A percentile compares a stretch with the other conserved stretches of the same genome.
Conservation (phyloP, 2,113 vertebrate genomes). For the Serinus canaria region DNA sequence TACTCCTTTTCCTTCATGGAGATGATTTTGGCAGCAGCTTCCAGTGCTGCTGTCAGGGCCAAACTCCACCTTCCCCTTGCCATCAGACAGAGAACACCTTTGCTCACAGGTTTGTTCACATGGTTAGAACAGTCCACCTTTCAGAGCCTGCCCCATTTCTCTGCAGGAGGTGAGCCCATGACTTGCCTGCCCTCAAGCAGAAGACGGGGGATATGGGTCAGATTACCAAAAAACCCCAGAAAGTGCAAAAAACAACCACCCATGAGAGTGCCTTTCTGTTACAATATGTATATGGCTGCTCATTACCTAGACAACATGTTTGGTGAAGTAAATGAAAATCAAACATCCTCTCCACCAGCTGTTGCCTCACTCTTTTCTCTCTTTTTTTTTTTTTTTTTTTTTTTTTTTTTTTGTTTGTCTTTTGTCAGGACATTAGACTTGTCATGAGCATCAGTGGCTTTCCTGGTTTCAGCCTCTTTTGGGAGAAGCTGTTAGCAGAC, state of each 20-base stretch:
- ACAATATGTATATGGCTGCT: background rate
- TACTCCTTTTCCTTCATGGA: background rate
- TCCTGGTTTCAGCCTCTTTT: background rate
- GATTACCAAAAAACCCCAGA: background rate
- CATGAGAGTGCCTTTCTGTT: background rate
- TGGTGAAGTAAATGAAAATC: background rate
- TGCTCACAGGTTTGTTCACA: background rate
- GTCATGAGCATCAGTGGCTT: background rate
- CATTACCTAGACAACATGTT: background rate
- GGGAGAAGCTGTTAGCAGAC: background rate
- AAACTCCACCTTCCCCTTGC: background rate
- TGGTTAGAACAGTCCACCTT: background rate
- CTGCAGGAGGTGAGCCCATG: background rate
- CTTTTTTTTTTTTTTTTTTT: background rate
- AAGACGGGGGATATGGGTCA: background rate
- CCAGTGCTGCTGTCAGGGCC: background rate
- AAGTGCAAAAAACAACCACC: background rate
- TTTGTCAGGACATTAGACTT: background rate
- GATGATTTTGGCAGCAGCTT: background rate
- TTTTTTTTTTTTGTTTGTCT: background rate
- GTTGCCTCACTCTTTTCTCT: background rate
- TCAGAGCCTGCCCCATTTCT: background rate
- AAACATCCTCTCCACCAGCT: background rate
- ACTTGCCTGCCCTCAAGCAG: background rate
- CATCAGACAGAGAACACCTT: background rate